A percentile compares a stretch with the other conserved stretches of the same genome.
Conservation (phyloP, 2,113 vertebrate genomes). For the Oryzias celebensis region DNA sequence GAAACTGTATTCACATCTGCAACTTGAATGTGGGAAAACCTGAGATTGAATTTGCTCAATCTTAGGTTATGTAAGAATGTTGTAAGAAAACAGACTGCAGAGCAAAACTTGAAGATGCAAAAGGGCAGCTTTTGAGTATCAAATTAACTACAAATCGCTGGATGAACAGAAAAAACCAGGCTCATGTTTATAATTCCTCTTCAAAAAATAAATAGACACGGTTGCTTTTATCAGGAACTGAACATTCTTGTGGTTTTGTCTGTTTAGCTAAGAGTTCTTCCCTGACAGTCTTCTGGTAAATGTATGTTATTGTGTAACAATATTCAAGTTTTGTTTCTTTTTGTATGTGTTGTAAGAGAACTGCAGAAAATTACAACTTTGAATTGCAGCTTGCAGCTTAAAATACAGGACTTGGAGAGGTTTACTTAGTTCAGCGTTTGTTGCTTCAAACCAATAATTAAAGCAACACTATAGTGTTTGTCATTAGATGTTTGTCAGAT, state of each 20-base stretch:
- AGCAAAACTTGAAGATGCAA: neutral
- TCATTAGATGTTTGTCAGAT: too few species aligned
- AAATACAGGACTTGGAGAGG: too few species aligned
- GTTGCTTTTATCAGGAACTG: conserved; percentile 44
- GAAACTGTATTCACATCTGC: too few species aligned
- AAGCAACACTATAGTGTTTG: too few species aligned
- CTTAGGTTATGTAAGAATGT: too few species aligned
- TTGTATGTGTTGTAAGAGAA: neutral
- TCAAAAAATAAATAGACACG: neutral
- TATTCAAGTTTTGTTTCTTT: conserved; percentile 10
- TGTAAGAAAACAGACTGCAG: neutral
- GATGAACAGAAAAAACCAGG: neutral
- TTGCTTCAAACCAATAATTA: too few species aligned
- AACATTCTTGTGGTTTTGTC: conserved; percentile 19
- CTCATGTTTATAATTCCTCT: neutral
- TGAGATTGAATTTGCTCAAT: too few species aligned
- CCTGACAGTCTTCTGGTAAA: conserved; percentile 36
- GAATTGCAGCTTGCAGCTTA: too few species aligned
- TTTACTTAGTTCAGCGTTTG: too few species aligned
- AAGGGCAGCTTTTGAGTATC: neutral
- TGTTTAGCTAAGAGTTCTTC: neutral
- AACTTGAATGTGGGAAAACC: too few species aligned
- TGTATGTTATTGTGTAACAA: conserved; percentile 37
- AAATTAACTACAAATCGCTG: too few species aligned
- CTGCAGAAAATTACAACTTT: neutral